phyloP scores from a whole-genome alignment of 1,140 invertebrate species.

The Hylyphantes graminicola region DNA sequence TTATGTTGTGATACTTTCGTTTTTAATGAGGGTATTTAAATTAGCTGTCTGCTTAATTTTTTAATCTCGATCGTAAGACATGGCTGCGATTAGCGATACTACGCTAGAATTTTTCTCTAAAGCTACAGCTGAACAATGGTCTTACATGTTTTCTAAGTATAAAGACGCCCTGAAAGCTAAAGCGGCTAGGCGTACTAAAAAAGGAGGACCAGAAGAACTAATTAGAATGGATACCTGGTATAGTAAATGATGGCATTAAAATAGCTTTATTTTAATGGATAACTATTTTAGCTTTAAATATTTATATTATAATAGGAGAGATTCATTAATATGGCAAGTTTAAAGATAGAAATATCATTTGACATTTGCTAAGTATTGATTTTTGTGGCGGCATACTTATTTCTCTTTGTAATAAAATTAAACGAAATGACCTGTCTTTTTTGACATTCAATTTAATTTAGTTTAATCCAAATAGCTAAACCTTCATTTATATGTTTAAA shows the following conservation, averaged over 20 bases:
- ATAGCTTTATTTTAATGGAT: neutral
- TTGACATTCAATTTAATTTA: no score
- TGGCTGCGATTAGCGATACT: constrained; percentile 63
- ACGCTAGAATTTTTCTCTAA: constrained; percentile 79
- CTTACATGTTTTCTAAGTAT: constrained; percentile 87
- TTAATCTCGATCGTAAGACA: neutral
- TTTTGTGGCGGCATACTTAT: no score
- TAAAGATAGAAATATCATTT: no score
- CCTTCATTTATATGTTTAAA: no score
- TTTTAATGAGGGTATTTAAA: constrained; percentile 16
- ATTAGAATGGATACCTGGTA: constrained; percentile 93
- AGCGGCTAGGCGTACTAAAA: constrained; percentile 87
- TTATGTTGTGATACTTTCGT: constrained; percentile 23
- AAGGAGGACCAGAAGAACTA: constrained; percentile 82
- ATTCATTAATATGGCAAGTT: no score
- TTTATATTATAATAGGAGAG: no score
- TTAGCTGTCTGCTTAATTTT: neutral
- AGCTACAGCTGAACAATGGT: constrained; percentile 86
- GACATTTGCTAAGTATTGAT: no score
- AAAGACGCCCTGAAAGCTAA: constrained; percentile 86
- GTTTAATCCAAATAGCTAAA: no score
- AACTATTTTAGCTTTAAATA: no score
- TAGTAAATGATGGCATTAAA: constrained; percentile 67
- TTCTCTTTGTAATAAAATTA: no score
- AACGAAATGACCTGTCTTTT: no score